Percentiles rank a stretch among this genome's conserved stretches.
Evolutionary conservation across 2,888 invertebrate species (phyloP).

Genomic region (Quadroppia sp.): DNA sequence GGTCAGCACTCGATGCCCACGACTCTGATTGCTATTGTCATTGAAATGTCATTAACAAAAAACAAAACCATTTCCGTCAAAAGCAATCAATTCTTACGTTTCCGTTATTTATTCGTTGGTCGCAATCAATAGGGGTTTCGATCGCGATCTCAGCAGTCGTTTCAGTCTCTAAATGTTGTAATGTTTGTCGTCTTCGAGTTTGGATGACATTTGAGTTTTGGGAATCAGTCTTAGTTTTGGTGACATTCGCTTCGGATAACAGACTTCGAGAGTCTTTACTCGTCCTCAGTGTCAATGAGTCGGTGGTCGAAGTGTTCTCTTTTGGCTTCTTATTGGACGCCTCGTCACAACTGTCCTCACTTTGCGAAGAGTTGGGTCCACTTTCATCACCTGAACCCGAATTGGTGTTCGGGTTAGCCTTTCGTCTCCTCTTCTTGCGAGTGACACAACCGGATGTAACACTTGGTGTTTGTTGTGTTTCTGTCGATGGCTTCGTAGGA

Average conservation of each 20-base stretch:
- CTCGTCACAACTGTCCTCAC: slow-evolving; percentile 25
- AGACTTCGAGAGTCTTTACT: slow-evolving; percentile 14
- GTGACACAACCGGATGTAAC: not conserved
- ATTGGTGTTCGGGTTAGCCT: slow-evolving; percentile 15
- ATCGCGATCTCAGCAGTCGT: not conserved
- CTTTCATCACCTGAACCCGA: slow-evolving; percentile 22
- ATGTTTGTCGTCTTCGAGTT: slow-evolving; percentile 30
- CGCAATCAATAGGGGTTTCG: not conserved
- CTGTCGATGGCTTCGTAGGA: not conserved
- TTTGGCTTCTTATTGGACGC: not conserved
- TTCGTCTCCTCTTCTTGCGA: slow-evolving; percentile 1
- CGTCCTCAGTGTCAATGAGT: too few species aligned
- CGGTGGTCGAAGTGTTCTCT: not conserved
- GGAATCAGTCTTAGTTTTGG: not conserved
- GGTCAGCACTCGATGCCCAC: slow-evolving; percentile 16
- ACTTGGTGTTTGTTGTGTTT: slow-evolving; percentile 8
- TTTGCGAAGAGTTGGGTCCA: not conserved
- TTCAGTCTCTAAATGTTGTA: not conserved
- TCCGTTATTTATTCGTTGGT: slow-evolving; percentile 17
- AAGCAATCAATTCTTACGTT: slow-evolving; percentile 7
- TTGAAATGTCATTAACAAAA: not conserved
- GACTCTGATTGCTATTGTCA: slow-evolving; percentile 4
- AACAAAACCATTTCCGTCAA: not conserved
- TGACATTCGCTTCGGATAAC: not conserved
- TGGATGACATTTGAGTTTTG: not conserved